phyloP scores from a whole-genome alignment of 2,888 invertebrate species.

The Ormyrus thymus region DNA sequence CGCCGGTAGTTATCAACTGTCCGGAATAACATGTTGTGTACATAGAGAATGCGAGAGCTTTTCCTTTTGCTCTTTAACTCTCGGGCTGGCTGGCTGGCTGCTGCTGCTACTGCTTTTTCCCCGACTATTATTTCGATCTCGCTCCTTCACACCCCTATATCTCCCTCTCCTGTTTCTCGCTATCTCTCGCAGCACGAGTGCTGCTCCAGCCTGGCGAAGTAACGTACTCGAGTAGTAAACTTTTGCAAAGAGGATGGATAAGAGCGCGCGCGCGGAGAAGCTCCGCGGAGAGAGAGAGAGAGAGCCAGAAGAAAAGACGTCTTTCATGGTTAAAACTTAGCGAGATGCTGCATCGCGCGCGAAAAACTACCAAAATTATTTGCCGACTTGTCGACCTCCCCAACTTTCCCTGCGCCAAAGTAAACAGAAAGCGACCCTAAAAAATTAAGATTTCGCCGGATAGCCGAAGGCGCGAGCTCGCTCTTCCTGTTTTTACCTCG shows the following conservation, averaged over 20 bases:
- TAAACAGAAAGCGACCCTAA: constrained; percentile 33
- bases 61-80: not conserved
- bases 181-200: constrained; percentile 8
- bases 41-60: not conserved
- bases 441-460: constrained; percentile 12
- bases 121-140: constrained; percentile 45
- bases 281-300: constrained; percentile 16
- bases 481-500: no score
- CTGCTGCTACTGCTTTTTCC: not conserved
- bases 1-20: constrained; percentile 28
- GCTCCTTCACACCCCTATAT: constrained; percentile 14
- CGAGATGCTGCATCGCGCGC: constrained; percentile 31
- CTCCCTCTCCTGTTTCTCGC: constrained; percentile 23
- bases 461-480: not conserved
- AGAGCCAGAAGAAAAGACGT: constrained; percentile 45
- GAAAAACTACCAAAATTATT: constrained; percentile 55
- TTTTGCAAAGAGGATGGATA: constrained; percentile 56
- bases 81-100: not conserved
- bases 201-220: not conserved
- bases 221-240: constrained; percentile 50
- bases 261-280: constrained; percentile 37
- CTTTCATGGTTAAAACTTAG: constrained; percentile 57
- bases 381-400: constrained; percentile 35
- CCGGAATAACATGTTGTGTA: constrained; percentile 18
- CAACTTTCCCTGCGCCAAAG: constrained; percentile 3